Evolutionary conservation across 2,113 vertebrate genomes (phyloP).

Genomic region (Hippocampus abdominalis): DNA sequence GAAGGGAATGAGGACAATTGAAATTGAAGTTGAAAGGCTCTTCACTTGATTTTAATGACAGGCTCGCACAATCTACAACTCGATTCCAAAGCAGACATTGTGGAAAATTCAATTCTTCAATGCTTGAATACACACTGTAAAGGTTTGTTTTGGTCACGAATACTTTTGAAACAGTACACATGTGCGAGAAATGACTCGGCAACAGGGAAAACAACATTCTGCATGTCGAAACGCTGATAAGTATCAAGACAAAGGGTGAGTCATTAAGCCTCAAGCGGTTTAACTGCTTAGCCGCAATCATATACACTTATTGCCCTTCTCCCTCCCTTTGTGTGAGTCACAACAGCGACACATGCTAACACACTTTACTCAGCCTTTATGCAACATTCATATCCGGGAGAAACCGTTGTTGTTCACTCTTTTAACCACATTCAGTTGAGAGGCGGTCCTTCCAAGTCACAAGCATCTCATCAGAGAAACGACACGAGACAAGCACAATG

Average conservation of each 20-base stretch:
- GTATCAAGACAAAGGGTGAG: conserved; percentile 29
- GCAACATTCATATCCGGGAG: conserved; percentile 29
- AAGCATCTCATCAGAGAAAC: conserved; percentile 28
- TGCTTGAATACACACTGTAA: not conserved
- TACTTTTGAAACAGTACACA: not conserved
- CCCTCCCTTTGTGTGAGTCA: conserved; percentile 14
- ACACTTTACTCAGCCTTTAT: conserved; percentile 31
- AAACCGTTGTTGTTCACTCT: conserved; percentile 23
- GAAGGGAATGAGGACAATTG: not conserved
- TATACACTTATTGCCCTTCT: conserved; percentile 11
- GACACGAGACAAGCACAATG: conserved; percentile 8
- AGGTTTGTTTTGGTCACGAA: not conserved
- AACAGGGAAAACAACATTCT: conserved; percentile 3
- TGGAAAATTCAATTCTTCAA: not conserved
- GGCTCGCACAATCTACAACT: not conserved
- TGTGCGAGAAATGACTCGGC: not conserved
- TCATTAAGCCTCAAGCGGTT: conserved; percentile 24
- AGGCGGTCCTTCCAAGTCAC: conserved; percentile 24
- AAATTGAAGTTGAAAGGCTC: not conserved
- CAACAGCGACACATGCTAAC: not conserved
- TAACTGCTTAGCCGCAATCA: conserved; percentile 16
- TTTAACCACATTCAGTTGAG: conserved; percentile 27
- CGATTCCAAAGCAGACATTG: not conserved
- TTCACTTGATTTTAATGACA: not conserved
- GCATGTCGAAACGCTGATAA: conserved; percentile 17